Evolutionary conservation across 2,113 vertebrate species (phyloP), one percentile per base, ranked within the genome.

Genomic region (Hoplias malabaricus): DNA sequence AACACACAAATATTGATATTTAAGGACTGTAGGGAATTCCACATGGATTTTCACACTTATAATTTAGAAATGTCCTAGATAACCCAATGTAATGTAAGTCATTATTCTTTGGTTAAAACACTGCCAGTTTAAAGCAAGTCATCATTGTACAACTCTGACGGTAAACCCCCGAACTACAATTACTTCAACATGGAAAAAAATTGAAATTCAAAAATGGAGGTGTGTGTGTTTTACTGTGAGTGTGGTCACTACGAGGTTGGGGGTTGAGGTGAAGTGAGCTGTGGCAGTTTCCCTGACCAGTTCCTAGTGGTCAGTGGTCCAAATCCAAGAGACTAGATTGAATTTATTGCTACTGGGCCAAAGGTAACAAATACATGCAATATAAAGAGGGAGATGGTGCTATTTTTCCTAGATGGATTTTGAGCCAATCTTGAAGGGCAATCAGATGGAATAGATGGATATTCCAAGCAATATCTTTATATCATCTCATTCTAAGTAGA

Each of bases 321-420:
- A 90, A 86, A 85, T 88, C 90, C 85, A 85, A 81, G 57, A 86
- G 88, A 92, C 90, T 86, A 92, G 90, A 91, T 87, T 90, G 88
- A 87, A 92, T 92, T 92, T 91, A 92, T 92, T 89, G 89, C 89
- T 86, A 86, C 84, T 88, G 86, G 89, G 88, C 85, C 88, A 92
- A 91, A 91, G 90, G 90, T 92, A 92, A 91, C 89, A 92, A 89
- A 92, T 88, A 91, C 88, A 92, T 90, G 89, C 80, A 84, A 84
- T 88, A 88, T 88, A 90, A 88, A 82, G 80, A 84, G 73, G 77
- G 86, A 89, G 88, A 86, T 88, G 53, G 88, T 88, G 86, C 84
- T 87, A 86, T 91, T 90, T 89, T 89, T 85, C 79, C 84, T 80
- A 86, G 83, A 90, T 89, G 84, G 85, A 90, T 90, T 90, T 89